These are phyloP conservation scores for Paramuricea clavata DNA, from an alignment of 92 coral and sea anemone genomes.

Conservation along the genomic window DNA sequence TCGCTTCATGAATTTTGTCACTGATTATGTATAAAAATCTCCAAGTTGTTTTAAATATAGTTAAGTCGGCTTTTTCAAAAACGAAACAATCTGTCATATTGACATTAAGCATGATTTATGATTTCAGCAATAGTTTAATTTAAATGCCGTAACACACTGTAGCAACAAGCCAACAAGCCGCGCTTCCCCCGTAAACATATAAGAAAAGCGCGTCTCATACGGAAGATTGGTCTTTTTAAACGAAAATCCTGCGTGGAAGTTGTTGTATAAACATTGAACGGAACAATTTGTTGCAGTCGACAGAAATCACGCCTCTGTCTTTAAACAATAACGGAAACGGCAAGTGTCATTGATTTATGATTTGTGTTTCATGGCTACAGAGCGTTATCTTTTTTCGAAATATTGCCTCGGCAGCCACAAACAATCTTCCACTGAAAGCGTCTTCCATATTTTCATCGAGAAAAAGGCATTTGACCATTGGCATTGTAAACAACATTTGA, in stretches of 20 bases:
- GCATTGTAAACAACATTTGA: background rate
- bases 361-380: background rate
- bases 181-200: background rate
- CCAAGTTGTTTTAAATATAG: background rate
- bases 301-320: slow-evolving; percentile 32
- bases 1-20: too few species aligned
- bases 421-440: too few species aligned
- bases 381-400: background rate
- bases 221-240: background rate
- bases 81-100: slow-evolving; percentile 27
- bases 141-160: background rate
- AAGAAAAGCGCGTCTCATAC: background rate
- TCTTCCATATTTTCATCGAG: too few species aligned
- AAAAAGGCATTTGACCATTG: background rate
- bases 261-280: slow-evolving; percentile 19
- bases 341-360: background rate
- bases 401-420: background rate
- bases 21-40: too few species aligned
- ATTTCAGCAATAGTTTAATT: background rate
- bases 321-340: slow-evolving; percentile 10
- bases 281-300: slow-evolving; percentile 20
- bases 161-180: background rate
- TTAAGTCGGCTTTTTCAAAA: background rate
- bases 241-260: slow-evolving; percentile 2
- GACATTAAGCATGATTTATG: slow-evolving; percentile 42